Evolutionary conservation across 2,113 vertebrate species (phyloP).

Genomic region (Xiphias gladius): DNA sequence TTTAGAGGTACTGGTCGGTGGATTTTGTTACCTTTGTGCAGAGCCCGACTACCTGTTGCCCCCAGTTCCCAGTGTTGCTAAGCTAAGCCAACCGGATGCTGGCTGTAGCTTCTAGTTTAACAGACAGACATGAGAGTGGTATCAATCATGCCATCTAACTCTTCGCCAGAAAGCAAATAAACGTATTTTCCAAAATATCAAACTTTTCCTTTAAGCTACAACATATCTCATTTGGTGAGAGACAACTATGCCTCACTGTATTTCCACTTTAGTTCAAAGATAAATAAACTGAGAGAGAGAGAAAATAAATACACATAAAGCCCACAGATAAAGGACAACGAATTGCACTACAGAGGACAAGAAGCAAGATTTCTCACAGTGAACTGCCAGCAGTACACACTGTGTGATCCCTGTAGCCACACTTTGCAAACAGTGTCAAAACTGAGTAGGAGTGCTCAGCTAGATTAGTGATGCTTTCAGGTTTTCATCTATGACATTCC

Average conservation of each 20-base stretch:
- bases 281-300: no score
- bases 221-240: no score
- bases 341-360: neutral
- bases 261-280: no score
- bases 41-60: no score
- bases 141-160: no score
- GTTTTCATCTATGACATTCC: neutral
- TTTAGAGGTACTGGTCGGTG: no score
- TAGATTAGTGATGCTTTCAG: neutral
- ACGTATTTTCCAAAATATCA: neutral
- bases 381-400: no score
- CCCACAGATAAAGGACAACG: neutral
- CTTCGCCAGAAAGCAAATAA: neutral
- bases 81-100: neutral
- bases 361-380: neutral
- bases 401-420: conserved; percentile 11
- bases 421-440: neutral
- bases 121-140: no score
- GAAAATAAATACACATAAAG: neutral
- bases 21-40: neutral
- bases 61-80: neutral
- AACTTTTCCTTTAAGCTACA: no score
- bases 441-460: neutral
- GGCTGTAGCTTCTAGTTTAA: neutral
- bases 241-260: neutral